Evolutionary conservation across 1,140 invertebrate species (phyloP).

Genomic region (Maniola jurtina): DNA sequence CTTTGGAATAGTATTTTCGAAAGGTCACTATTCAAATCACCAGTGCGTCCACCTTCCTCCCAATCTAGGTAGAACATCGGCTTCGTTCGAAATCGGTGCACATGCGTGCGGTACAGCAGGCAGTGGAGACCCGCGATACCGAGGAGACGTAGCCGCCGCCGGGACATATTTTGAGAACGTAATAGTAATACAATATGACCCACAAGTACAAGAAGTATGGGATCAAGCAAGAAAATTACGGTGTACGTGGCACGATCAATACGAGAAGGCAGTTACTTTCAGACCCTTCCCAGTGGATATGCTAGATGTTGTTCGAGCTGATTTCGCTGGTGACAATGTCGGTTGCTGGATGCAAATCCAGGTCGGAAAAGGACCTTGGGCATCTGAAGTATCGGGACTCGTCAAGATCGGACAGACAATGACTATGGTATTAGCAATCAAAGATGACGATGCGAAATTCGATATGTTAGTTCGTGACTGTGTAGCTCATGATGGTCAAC

Average conservation of each 20-base stretch:
- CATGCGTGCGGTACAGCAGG: constrained; percentile 95
- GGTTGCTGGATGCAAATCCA: constrained; percentile 97
- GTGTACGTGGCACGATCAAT: constrained; percentile 97
- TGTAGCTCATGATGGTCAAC: constrained; percentile 95
- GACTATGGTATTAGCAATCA: constrained; percentile 98
- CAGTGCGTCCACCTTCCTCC: constrained; percentile 95
- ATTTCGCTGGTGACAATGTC: constrained; percentile 96
- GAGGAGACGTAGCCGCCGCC: constrained; percentile 90
- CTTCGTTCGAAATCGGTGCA: constrained; percentile 94
- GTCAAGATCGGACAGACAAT: constrained; percentile 98
- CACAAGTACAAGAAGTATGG: constrained; percentile 97
- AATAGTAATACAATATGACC: constrained; percentile 96
- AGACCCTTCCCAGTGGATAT: constrained; percentile 97
- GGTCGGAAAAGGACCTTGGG: constrained; percentile 97
- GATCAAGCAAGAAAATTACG: constrained; percentile 95
- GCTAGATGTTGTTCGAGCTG: constrained; percentile 94
- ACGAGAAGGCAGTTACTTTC: constrained; percentile 97
- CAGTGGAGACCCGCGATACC: constrained; percentile 92
- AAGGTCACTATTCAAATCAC: constrained; percentile 94
- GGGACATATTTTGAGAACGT: constrained; percentile 97
- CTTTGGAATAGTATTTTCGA: constrained; percentile 96
- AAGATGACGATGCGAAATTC: constrained; percentile 97
- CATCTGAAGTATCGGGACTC: constrained; percentile 94
- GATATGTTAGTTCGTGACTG: constrained; percentile 97
- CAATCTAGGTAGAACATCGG: constrained; percentile 89